phyloP scores from a whole-genome alignment of 2,113 vertebrate genomes.

The Phyllostomus discolor region DNA sequence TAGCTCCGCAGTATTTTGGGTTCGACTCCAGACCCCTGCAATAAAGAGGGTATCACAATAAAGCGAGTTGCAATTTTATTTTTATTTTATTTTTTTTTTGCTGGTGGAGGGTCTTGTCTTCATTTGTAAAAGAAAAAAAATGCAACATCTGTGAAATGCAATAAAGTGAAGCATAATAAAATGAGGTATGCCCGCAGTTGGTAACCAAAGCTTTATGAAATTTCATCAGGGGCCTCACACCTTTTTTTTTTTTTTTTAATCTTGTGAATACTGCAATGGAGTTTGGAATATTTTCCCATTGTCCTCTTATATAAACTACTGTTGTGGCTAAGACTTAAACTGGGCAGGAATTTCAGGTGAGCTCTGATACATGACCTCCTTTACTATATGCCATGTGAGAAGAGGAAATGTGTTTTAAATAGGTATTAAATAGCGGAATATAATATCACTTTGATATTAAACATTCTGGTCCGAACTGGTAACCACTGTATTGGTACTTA shows the following conservation, averaged over 20 bases:
- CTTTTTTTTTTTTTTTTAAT: neutral
- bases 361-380: neutral
- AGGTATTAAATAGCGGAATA: neutral
- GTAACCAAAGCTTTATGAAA: neutral
- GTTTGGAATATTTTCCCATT: constrained; percentile 44
- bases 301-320: constrained; percentile 32
- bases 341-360: constrained; percentile 49
- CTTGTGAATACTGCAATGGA: neutral
- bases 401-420: neutral
- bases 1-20: neutral
- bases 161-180: neutral
- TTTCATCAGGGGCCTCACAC: neutral
- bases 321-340: constrained; percentile 42
- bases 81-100: neutral
- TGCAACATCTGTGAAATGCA: neutral
- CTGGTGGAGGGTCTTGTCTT: neutral
- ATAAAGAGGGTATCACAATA: neutral
- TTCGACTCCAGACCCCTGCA: neutral
- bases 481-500: neutral
- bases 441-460: constrained; percentile 14
- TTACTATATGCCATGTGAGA: neutral
- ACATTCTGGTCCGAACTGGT: neutral
- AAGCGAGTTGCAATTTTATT: neutral
- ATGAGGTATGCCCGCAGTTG: neutral
- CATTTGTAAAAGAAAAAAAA: neutral